Evolutionary conservation across 2,113 vertebrate species (phyloP).

Genomic region (Erythrocercus mccallii): DNA sequence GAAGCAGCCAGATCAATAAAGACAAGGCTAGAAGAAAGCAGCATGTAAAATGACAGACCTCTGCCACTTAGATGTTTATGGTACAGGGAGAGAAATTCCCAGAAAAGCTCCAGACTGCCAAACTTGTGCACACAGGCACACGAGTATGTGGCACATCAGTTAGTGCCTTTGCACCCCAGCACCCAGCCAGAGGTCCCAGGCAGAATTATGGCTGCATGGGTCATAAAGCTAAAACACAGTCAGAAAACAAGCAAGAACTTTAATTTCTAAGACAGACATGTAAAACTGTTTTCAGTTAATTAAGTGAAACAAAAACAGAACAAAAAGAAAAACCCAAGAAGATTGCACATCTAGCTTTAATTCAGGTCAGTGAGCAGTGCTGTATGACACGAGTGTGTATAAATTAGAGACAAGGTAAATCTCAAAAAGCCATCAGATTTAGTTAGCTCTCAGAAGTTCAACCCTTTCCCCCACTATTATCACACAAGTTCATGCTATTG

Average conservation of each 20-base stretch:
- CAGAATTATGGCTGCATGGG: neutral
- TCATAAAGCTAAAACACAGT: neutral
- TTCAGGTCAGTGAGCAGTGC: neutral
- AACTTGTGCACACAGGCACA: neutral
- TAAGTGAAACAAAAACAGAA: neutral
- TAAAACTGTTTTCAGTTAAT: neutral
- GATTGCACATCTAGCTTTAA: neutral
- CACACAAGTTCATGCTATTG: neutral
- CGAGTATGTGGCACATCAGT: rapidly evolving
- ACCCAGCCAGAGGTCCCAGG: rapidly evolving
- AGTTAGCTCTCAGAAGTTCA: neutral
- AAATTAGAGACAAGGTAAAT: neutral
- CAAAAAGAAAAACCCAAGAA: neutral
- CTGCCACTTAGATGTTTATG: neutral
- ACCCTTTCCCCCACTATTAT: neutral
- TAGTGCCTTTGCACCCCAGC: neutral
- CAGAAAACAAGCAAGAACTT: neutral
- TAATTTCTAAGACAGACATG: neutral
- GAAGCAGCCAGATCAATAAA: neutral
- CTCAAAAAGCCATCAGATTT: neutral
- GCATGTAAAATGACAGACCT: neutral
- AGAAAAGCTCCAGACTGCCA: neutral
- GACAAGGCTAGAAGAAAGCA: neutral
- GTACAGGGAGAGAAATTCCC: neutral
- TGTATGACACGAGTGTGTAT: rapidly evolving